Evolutionary conservation across 2,888 invertebrate species (phyloP).

Genomic region (Blomia tropicalis): DNA sequence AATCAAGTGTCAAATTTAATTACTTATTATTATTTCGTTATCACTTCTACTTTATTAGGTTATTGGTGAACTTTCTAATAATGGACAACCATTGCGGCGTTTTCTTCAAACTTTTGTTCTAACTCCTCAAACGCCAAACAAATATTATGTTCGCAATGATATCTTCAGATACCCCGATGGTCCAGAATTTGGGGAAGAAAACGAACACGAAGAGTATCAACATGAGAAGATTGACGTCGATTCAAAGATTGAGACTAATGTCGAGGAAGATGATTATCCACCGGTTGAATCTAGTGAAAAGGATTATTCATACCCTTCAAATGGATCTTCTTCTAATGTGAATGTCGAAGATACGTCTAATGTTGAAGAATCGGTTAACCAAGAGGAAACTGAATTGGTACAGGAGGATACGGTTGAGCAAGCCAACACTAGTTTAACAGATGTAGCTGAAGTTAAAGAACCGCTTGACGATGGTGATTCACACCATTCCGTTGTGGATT

Average conservation of each 20-base stretch:
- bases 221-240: slow-evolving; percentile 17
- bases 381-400: slow-evolving; percentile 3
- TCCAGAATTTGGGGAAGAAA: slow-evolving; percentile 50
- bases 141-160: slow-evolving; percentile 96
- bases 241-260: slow-evolving; percentile 7
- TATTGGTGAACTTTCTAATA: slow-evolving; percentile 87
- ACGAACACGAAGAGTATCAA: slow-evolving; percentile 41
- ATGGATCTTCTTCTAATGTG: neutral
- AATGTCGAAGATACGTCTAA: neutral
- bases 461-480: slow-evolving; percentile 44
- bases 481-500: slow-evolving; percentile 39
- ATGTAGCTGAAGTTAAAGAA: neutral
- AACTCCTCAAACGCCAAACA: slow-evolving; percentile 85
- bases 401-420: neutral
- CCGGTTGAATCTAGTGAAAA: neutral
- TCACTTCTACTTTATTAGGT: slow-evolving; percentile 43
- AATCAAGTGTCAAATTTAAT: neutral
- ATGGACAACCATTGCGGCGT: slow-evolving; percentile 86
- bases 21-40: neutral
- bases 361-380: neutral
- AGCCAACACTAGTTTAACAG: neutral
- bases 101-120: slow-evolving; percentile 96
- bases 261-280: neutral
- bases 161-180: slow-evolving; percentile 94
- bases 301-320: slow-evolving; percentile 14